Conservation (phyloP, 1,140 invertebrate genomes). For the Platyura marginata region DNA sequence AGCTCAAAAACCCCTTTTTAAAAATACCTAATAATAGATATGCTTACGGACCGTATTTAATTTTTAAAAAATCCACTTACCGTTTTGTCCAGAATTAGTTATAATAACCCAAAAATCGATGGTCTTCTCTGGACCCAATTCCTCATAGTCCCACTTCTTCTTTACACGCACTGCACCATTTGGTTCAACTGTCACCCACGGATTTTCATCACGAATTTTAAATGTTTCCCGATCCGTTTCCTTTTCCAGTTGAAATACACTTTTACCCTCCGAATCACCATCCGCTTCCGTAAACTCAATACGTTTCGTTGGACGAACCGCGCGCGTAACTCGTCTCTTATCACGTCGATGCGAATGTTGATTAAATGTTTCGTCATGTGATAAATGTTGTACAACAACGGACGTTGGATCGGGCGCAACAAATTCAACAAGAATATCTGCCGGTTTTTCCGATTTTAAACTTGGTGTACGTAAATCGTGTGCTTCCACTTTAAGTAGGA, state of each 20-base stretch:
- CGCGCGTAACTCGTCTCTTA: constrained; percentile 67
- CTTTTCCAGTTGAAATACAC: constrained; percentile 79
- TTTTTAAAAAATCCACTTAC: no score
- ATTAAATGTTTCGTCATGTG: constrained; percentile 33
- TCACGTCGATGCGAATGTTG: constrained; percentile 37
- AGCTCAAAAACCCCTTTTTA: no score
- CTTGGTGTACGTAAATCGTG: constrained; percentile 61
- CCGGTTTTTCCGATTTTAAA: constrained; percentile 42
- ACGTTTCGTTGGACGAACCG: constrained; percentile 76
- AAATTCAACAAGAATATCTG: constrained; percentile 58
- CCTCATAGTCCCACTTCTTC: constrained; percentile 94
- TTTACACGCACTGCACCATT: constrained; percentile 83
- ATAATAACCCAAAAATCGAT: constrained; percentile 94
- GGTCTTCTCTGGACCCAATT: constrained; percentile 85
- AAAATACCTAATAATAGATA: no score
- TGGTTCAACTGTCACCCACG: constrained; percentile 81
- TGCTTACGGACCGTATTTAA: no score
- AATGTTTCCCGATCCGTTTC: constrained; percentile 83
- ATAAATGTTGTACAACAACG: constrained; percentile 23
- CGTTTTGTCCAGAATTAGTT: constrained; percentile 67
- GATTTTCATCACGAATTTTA: constrained; percentile 82
- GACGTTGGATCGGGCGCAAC: constrained; percentile 32
- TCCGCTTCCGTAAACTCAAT: constrained; percentile 84
- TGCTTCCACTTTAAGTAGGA: constrained; percentile 52
- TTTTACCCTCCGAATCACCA: constrained; percentile 68